Base-by-base conservation (phyloP, 1,140 invertebrate species). In the Bombus sibiricus region DNA sequence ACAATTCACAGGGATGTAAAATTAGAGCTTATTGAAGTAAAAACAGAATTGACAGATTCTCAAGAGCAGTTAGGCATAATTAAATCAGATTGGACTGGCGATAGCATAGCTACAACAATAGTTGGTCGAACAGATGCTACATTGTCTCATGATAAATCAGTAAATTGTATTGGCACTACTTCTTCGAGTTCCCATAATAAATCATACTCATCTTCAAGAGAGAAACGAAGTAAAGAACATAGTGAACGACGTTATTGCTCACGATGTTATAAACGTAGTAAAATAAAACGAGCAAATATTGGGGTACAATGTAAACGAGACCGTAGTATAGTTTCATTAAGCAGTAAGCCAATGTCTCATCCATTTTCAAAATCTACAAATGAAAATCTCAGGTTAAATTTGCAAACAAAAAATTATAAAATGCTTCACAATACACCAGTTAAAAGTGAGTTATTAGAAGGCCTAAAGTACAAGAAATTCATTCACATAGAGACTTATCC, bases 401-500 rank as follows among this genome's bases (percentile, higher is more conserved):
- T 94, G 66, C 94, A 94, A 88, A 94, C 92, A 12, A 95, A 95
- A 85, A 94, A 94, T 71, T 94, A 87, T 41, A 95, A 95, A 85
- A 91, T 93, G 43, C 88, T 96, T 25, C 93, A 94, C 71, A 96
- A 94, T 81, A 87, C 88, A 88, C 91, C 88, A 64, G 83, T 88
- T 82, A 95, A 95, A 10, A 92, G 92, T 81, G 92, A 94, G 73
- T 93, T 95, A 6, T 89, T 96, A 53, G 95, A 96, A 86, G 95
- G 96, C 92, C 93, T 97, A 37, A 97, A 97, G 91, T 98, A 97
- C 92, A 96, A 96, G 73, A 96, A 97, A 84, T 97, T 97, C 90
- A 97, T 98, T 93, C 97, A 98, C 86, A 96, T 99, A 88, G 99
- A 99, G 95, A 97, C 97, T 1, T 98, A 99, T 95, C 97, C 98